Base-by-base conservation (phyloP, 2,888 invertebrate species). In the Heliothis peltigera region DNA sequence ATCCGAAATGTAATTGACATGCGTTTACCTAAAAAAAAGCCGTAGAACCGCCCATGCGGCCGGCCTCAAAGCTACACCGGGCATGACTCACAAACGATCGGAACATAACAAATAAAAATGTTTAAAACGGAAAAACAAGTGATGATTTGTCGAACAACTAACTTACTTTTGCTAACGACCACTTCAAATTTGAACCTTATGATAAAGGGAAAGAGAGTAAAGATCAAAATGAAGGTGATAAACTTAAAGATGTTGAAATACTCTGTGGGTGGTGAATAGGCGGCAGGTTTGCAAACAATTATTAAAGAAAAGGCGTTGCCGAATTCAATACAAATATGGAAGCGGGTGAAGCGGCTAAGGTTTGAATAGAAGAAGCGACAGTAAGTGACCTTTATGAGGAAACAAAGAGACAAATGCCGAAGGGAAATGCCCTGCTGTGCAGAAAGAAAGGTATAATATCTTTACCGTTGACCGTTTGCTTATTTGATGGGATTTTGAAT, bases 261-360 rank as follows among this genome's bases (percentile, higher is more conserved):
- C 91, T 74, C 92, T 77, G 89, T 92, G 92, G 93, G 93, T 92
- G 94, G 94, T 83, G 79, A 84, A 87, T 83, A 91, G 92, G 92
- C 92, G 92, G 91, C 85, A 84, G 85, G 92, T 92, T 92, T 91
- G 90, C 92, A 93, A 93, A 94, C 93, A 92, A 83, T 83, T 84
- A 87, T 87, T 83, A 89, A 87, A 84, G 83, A 87, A 87, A 89
- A 88, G 89, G 90, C 88, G 89, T 81, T 80, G 82, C 87, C 84
- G 77, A 74, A 82, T 84, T 74, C 77, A 81, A 83, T 80, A 86
- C 84, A 89, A 90, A 88, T 87, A 88, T 87, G 88, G 87, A 79
- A 83, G 82, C 86, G 55, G 49, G 42, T 39, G 22, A 53, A 42
- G 22, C 53, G 83, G 80, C 83, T 86, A 84, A 83, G 83, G 76